Base-by-base conservation (phyloP, 2,113 vertebrate genomes). In the Setophaga petechia region DNA sequence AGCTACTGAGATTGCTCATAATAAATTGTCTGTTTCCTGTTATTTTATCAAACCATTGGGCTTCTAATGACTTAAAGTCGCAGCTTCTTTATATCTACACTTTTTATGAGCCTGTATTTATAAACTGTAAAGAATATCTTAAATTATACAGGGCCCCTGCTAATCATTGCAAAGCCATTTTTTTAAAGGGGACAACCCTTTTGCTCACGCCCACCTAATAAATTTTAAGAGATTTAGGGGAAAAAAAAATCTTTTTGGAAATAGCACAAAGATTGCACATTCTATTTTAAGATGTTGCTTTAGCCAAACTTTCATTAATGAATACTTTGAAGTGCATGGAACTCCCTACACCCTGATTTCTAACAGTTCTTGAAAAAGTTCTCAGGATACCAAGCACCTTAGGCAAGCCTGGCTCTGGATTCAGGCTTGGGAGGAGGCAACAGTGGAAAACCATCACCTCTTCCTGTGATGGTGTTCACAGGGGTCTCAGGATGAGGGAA, bases 1-100 rank as follows among this genome's bases (percentile, higher is more conserved):
- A 98, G 98, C 98, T 98, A 98, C 98, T 76, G 98, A 98, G 98
- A 98, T 98, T 98, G 98, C 98, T 98, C 98, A 98, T 99, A 99
- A 99, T 99, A 99, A 99, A 99, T 99, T 98, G 98, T 99, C 98
- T 98, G 98, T 99, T 99, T 99, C 99, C 98, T 99, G 98, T 98
- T 98, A 98, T 98, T 98, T 98, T 98, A 98, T 98, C 98, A 98
- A 98, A 98, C 98, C 98, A 98, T 97, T 98, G 97, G 97, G 98
- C 98, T 99, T 98, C 97, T 98, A 98, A 98, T 97, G 98, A 98
- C 98, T 98, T 98, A 98, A 98, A 99, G 98, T 98, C 98, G 98
- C 97, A 98, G 96, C 96, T 98, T 94, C 97, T 95, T 98, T 97
- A 95, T 96, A 98, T 95, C 85, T 89, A 86, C 6, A 44, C 90